phyloP scores from a whole-genome alignment of 1,140 invertebrate species.

The Gryllus bimaculatus region DNA sequence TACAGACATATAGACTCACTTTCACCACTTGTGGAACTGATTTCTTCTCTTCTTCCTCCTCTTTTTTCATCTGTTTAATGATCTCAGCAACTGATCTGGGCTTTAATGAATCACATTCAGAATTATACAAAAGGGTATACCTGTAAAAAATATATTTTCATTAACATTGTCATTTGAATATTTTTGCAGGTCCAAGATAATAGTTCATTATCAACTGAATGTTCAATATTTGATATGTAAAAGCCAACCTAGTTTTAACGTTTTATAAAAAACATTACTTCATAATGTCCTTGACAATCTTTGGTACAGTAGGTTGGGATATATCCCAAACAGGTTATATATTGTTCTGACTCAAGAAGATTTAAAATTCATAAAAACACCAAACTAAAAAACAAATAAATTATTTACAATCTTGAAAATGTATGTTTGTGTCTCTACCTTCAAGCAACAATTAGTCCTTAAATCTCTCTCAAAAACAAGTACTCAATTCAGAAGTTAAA shows the following conservation, averaged over 20 bases:
- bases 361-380: too few relatives aligned
- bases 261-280: too few relatives aligned
- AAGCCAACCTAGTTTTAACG: too few relatives aligned
- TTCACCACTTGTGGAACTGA: not conserved
- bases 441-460: not conserved
- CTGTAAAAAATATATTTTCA: constrained; percentile 21
- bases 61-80: constrained; percentile 37
- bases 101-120: constrained; percentile 39
- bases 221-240: too few relatives aligned
- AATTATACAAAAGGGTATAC: constrained; percentile 39
- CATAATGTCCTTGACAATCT: too few relatives aligned
- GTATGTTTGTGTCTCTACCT: not conserved
- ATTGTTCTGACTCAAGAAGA: too few relatives aligned
- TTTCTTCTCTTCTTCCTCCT: constrained; percentile 37
- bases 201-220: too few relatives aligned
- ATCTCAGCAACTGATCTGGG: constrained; percentile 37
- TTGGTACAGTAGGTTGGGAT: too few relatives aligned
- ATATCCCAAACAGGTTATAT: too few relatives aligned
- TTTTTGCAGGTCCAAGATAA: too few relatives aligned
- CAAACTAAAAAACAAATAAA: constrained; percentile 11
- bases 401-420: not conserved
- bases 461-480: not conserved
- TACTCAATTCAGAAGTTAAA: not conserved
- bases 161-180: too few relatives aligned
- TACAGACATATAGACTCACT: not conserved